Base-by-base conservation (phyloP, 2,797 vertebrate genomes). In the Chaetodon trifasciatus region DNA sequence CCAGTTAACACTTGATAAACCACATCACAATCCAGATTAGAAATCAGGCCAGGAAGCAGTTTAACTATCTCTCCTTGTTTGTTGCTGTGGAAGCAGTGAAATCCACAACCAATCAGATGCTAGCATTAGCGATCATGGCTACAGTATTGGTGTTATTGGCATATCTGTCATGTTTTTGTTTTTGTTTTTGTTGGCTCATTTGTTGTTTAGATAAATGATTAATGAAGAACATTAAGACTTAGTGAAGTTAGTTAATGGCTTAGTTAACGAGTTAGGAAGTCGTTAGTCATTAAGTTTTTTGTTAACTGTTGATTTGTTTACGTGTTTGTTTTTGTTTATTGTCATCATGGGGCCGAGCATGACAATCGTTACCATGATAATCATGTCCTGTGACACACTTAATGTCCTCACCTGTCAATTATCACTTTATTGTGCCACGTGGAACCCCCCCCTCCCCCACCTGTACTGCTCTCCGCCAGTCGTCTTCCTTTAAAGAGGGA, bases 401-500 rank as follows among this genome's bases (percentile, higher is more conserved):
- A 5, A 5, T 19, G 24, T 37, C 55, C 21, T 49, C 53, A 73
- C 60, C 68, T 81, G 70, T 87, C 49, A 46, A 24, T 70, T 60
- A 24, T 70, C 63, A 70, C 65, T 56, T 35, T 52, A 37, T 70
- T 4, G 44, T 68, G 49, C 67, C 66, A 76, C 17, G 1, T 65
- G 61, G 47, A 77, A 62, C 69, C 12, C 1, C 75, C 53, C 78
- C 42, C 6, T 23, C 40, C 15, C 52, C 17, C 46, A 60, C 70
- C 58, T 74, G 69, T 61, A 17, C 74, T 58, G 21, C 62, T 72
- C 62, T 74, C 75, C 71, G 78, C 79, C 88, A 84, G 79, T 70
- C 16, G 65, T 85, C 81, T 86, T 86, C 86, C 76, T 89, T 68
- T 62, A 67, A 40, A 74, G 47, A 68, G 60, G 10, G 64, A 62